Conservation (phyloP, 2,113 vertebrate species). For the Anolis carolinensis region DNA sequence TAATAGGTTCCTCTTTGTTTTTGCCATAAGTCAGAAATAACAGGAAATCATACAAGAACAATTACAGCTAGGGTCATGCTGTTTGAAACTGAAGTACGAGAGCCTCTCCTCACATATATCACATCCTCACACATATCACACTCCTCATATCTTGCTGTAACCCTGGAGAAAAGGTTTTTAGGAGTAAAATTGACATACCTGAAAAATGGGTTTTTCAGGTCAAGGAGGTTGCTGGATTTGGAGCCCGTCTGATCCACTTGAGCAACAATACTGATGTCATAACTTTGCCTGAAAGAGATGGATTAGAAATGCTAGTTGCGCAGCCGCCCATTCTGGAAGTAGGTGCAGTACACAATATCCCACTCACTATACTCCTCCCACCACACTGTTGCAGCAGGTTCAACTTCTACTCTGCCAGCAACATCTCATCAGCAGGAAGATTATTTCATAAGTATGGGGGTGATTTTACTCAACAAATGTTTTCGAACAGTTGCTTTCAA, state of each 20-base stretch:
- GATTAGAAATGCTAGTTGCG: not conserved
- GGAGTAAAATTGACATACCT: slow-evolving; percentile 75
- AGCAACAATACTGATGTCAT: slow-evolving; percentile 96
- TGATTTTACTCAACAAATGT: not conserved
- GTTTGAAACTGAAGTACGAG: not conserved
- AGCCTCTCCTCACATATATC: not conserved
- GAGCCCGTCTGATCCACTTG: slow-evolving; percentile 97
- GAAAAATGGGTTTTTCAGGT: slow-evolving; percentile 96
- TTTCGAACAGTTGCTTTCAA: not conserved
- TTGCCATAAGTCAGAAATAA: no score
- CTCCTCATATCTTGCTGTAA: not conserved
- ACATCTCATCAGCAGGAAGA: no score
- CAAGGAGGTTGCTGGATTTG: slow-evolving; percentile 94
- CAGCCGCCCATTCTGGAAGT: no score
- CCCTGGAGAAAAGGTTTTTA: not conserved
- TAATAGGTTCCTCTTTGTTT: no score
- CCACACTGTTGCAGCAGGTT: not conserved
- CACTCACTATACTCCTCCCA: not conserved
- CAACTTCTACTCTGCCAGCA: not conserved
- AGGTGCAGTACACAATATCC: not conserved
- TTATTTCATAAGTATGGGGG: not conserved
- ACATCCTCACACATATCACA: not conserved
- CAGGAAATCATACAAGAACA: not conserved
- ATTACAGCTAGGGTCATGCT: not conserved
- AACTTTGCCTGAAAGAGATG: slow-evolving; percentile 85